These are phyloP conservation scores for Phania funesta DNA, from an alignment of 2,888 invertebrate genomes.

Conservation along the genomic window DNA sequence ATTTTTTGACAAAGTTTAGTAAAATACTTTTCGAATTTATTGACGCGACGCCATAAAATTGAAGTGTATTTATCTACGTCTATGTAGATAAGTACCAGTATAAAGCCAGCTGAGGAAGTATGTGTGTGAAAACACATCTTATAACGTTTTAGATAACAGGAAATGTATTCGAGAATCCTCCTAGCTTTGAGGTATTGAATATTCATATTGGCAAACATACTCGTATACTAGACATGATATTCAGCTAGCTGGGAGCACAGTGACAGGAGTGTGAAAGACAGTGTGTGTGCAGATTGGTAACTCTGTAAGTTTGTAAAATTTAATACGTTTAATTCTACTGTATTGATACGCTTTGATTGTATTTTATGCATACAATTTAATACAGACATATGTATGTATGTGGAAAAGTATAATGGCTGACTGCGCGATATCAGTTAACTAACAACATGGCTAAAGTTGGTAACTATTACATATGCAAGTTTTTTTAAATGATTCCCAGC, in stretches of 20 bases:
- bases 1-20: conserved; percentile 69
- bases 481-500: conserved; percentile 13
- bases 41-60: conserved; percentile 67
- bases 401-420: neutral
- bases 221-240: neutral
- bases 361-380: neutral
- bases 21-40: conserved; percentile 69
- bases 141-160: conserved; percentile 55
- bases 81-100: neutral
- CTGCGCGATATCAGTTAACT: conserved; percentile 16
- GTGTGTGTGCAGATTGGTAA: neutral
- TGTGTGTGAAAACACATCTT: conserved; percentile 28
- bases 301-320: conserved; percentile 32
- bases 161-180: conserved; percentile 18
- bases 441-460: conserved; percentile 17
- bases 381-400: neutral
- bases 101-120: conserved; percentile 4
- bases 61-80: conserved; percentile 46
- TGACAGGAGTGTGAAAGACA: neutral
- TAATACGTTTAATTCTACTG: conserved; percentile 24
- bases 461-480: conserved; percentile 6
- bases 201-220: conserved; percentile 27
- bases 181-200: conserved; percentile 33
- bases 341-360: conserved; percentile 30
- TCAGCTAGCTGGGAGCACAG: neutral